These are phyloP conservation scores for Odontothrips loti DNA, from an alignment of 2,888 invertebrate genomes.

Conservation along the genomic window DNA sequence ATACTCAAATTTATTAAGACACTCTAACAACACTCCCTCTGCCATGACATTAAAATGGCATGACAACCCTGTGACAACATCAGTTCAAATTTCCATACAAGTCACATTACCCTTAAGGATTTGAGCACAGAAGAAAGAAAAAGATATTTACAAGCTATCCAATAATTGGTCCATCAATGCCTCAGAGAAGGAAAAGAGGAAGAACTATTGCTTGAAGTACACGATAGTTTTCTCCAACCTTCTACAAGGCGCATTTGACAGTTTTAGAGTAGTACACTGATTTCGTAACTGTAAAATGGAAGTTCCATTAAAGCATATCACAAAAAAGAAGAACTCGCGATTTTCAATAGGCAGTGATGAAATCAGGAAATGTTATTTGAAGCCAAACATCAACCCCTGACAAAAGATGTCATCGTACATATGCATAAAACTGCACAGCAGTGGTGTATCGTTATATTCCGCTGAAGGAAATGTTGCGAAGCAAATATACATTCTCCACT, in stretches of 20 bases:
- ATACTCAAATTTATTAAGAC: background rate
- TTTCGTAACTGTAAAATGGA: background rate
- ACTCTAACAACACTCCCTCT: background rate
- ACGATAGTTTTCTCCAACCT: background rate
- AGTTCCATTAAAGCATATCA: background rate
- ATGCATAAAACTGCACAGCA: background rate
- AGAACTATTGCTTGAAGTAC: background rate
- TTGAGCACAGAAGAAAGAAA: slow-evolving; percentile 8
- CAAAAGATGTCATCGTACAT: background rate
- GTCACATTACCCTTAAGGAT: background rate
- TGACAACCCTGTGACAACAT: background rate
- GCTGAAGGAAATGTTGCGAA: background rate
- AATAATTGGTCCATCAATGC: slow-evolving; percentile 12
- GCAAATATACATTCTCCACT: background rate
- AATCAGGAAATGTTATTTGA: background rate
- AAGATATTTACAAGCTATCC: slow-evolving; percentile 22
- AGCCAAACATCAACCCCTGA: background rate
- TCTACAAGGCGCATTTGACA: background rate
- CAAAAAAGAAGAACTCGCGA: background rate
- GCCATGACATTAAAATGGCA: background rate
- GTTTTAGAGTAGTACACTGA: background rate
- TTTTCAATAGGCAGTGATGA: background rate
- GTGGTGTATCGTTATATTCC: background rate
- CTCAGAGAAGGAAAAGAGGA: background rate
- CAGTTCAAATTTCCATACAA: slow-evolving; percentile 4